Evolutionary conservation across 2,888 invertebrate species (phyloP).

Genomic region (Drosophila dives): DNA sequence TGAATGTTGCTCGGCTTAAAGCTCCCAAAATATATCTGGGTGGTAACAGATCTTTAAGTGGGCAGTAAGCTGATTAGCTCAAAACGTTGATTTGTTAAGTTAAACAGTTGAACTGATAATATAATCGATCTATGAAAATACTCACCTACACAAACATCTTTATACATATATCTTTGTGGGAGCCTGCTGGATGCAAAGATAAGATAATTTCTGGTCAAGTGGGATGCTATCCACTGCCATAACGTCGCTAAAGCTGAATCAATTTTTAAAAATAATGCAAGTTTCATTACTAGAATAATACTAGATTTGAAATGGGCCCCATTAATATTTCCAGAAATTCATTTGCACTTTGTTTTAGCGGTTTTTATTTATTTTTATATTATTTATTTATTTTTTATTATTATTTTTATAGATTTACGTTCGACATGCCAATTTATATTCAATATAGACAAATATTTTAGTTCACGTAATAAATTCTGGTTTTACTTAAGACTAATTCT

Average conservation of each 20-base stretch:
- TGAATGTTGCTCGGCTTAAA: slow-evolving; percentile 8
- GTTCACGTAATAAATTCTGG: no score
- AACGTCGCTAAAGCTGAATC: not conserved
- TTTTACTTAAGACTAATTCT: no score
- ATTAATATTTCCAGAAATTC: not conserved
- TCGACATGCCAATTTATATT: no score
- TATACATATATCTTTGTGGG: not conserved
- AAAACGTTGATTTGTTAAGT: slow-evolving; percentile 18
- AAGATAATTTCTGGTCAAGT: not conserved
- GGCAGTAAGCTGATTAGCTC: slow-evolving; percentile 37
- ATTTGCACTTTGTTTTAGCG: not conserved
- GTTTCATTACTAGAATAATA: not conserved
- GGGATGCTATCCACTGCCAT: not conserved
- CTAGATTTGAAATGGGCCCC: not conserved
- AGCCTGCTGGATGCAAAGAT: not conserved
- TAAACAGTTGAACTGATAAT: slow-evolving; percentile 5
- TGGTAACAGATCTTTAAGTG: slow-evolving; percentile 33
- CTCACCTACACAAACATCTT: slow-evolving; percentile 20
- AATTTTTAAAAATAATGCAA: not conserved
- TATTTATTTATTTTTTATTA: no score
- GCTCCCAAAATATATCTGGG: slow-evolving; percentile 16
- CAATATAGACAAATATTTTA: no score
- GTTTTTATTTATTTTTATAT: no score
- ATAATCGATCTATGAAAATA: not conserved
- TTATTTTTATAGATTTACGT: no score